Evolutionary conservation across 2,888 invertebrate genomes (phyloP).

Genomic region (Tortrix viridana): DNA sequence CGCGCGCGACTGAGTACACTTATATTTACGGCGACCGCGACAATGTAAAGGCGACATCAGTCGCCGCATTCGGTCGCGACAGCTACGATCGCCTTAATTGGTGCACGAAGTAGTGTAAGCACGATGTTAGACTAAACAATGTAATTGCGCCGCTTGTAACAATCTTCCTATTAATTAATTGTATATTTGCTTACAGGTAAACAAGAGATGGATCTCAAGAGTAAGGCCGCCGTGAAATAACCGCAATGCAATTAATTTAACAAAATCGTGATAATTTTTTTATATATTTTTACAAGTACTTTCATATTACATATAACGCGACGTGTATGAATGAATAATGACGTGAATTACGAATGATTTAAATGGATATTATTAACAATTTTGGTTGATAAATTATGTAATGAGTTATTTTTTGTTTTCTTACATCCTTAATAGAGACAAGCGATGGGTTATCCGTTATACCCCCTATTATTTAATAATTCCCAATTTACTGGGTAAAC

Average conservation of each 20-base stretch:
- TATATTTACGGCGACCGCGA: too few species aligned
- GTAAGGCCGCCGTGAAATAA: slow-evolving; percentile 3
- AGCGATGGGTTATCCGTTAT: too few species aligned
- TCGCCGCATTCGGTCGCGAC: too few species aligned
- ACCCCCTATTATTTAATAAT: too few species aligned
- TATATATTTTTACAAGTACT: slow-evolving; percentile 45
- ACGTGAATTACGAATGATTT: slow-evolving; percentile 34
- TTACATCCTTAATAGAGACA: background rate
- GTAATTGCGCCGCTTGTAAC: too few species aligned
- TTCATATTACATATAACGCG: slow-evolving; percentile 66
- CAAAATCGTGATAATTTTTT: slow-evolving; percentile 35
- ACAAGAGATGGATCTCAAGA: background rate
- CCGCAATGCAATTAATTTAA: background rate
- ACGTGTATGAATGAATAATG: slow-evolving; percentile 36
- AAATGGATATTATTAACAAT: slow-evolving; percentile 47
- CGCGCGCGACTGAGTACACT: too few species aligned
- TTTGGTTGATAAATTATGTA: slow-evolving; percentile 47
- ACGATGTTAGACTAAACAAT: too few species aligned
- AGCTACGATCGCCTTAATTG: too few species aligned
- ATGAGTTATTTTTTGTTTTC: slow-evolving; percentile 17
- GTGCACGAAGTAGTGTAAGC: too few species aligned
- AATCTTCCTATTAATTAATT: background rate
- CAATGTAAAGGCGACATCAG: too few species aligned
- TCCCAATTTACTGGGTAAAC: too few species aligned
- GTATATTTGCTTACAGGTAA: slow-evolving; percentile 6